Base-by-base conservation (phyloP, 2,113 vertebrate species). In the Xenus cinereus region DNA sequence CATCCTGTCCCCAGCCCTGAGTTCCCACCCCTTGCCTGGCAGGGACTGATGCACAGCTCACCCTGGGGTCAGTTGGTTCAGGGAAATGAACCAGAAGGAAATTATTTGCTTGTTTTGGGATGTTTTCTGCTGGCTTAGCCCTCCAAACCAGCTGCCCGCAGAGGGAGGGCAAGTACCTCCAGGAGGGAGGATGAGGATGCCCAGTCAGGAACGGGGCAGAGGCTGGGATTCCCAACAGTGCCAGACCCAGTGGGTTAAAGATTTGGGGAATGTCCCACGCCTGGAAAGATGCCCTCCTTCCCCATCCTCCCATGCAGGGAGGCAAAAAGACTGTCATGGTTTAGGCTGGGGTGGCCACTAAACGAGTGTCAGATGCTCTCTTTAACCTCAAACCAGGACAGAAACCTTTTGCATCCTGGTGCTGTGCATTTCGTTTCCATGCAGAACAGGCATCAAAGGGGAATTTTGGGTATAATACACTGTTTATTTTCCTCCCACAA, bases 1-100 rank as follows among this genome's bases (percentile, higher is more conserved):
- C 13, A 11, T 7, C 16, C 26, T 7, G 5, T 12, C 24, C 9
- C 1, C 7, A 66, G 50, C 20, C 35, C 20, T 1, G 6, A 1
- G 0, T 90, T 73, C 54, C 22, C 63, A 14, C 45, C 43, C 35
- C 22, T 73, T 72, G 68, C 66, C 82, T 64, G 53, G 14, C 26
- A 87, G 74, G 23, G 14, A 33, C 7, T 0, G 0, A n/a, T 10
- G 72, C 64, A 71, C 56, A 75, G 23, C 68, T 90, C 72, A 59
- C 6, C 28, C n/a, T 33, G 32, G 72, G 67, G 37, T 81, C 64
- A 95, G 64, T n/a, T 1, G 4, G 68, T 81, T 93, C 32, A 18
- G 76, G 67, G 43, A 77, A 71, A 57, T 51, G 76, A 92, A 50
- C 28, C 63, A 84, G 10, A 18, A 24, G 54, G 79, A 74, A 95